Conservation (phyloP, 1,140 invertebrate genomes). For the Tyrophagus putrescentiae region DNA sequence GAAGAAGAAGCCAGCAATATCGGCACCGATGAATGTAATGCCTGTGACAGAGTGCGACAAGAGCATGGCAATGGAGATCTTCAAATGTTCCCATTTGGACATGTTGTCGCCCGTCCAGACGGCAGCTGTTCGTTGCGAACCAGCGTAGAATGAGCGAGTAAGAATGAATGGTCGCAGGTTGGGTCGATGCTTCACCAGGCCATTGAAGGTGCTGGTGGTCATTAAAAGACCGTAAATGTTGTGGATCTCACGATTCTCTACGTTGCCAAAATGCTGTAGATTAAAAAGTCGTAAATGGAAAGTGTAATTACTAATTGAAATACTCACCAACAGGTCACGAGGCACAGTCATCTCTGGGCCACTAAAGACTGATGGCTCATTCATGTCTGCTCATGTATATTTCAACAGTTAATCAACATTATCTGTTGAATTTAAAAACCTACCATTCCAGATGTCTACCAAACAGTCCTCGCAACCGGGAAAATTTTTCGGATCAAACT, state of each 20-base stretch:
- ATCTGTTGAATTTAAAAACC: no score
- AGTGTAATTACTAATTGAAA: no score
- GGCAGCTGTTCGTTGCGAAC: conserved; percentile 60
- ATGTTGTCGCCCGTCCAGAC: conserved; percentile 97
- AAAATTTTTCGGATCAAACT: conserved; percentile 64
- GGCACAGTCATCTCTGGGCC: conserved; percentile 92
- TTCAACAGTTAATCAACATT: no score
- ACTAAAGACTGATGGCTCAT: conserved; percentile 96
- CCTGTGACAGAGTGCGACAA: conserved; percentile 74
- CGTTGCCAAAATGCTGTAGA: conserved; percentile 55
- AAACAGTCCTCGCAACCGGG: conserved; percentile 69
- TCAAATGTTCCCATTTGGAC: conserved; percentile 83
- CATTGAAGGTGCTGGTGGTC: conserved; percentile 27
- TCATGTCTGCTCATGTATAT: no score
- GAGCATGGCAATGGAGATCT: conserved; percentile 80
- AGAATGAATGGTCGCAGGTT: conserved; percentile 68
- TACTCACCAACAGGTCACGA: conserved; percentile 44
- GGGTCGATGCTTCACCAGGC: conserved; percentile 18
- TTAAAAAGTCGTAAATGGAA: no score
- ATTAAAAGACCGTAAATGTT: conserved; percentile 52
- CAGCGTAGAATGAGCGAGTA: conserved; percentile 75
- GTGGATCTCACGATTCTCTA: conserved; percentile 86
- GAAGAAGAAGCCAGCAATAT: conserved; percentile 97
- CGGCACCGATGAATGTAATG: conserved; percentile 86
- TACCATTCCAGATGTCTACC: conserved; percentile 86